These are phyloP conservation scores for zebrafish (Danio rerio) DNA, from an alignment of 2,113 vertebrate genomes.

Conservation along the genomic window GRCz12tu NC_133195.1:27358501-27359000, in stretches of 20 bases:
- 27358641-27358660: slow-evolving; percentile 43
- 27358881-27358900: no score
- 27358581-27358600: slow-evolving; percentile 50
- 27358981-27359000: no score
- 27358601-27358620: slow-evolving; percentile 30
- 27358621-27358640: slow-evolving; percentile 41
- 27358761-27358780: no score
- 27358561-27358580: slow-evolving; percentile 36
- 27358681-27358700: neutral
- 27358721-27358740: neutral
- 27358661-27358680: slow-evolving; percentile 22
- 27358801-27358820: neutral
- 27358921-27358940: no score
- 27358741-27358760: slow-evolving; percentile 6
- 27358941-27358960: no score
- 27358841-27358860: neutral
- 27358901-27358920: no score
- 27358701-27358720: neutral
- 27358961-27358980: no score
- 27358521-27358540: slow-evolving; percentile 58
- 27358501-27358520: slow-evolving; percentile 51
- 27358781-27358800: no score
- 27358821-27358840: neutral
- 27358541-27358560: slow-evolving; percentile 53
- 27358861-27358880: no score